Conservation (phyloP, 2,888 invertebrate genomes). For the Amphipyra tragopoginis region DNA sequence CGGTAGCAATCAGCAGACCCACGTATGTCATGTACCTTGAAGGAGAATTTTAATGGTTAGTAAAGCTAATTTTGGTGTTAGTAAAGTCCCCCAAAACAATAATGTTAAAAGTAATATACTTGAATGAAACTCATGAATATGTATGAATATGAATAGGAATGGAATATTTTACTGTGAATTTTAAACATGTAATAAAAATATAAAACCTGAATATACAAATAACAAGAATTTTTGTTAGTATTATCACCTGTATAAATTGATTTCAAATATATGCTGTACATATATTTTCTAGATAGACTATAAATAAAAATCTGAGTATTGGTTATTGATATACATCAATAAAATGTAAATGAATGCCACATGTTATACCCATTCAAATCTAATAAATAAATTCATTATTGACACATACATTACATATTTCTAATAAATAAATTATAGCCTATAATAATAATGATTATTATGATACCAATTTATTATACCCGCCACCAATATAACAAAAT, state of each 20-base stretch:
- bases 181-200: neutral
- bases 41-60: constrained; percentile 35
- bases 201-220: too few species aligned
- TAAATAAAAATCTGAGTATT: too few species aligned
- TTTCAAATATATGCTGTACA: too few species aligned
- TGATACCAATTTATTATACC: constrained; percentile 31
- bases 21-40: constrained; percentile 95
- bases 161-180: neutral
- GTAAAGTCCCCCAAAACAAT: constrained; percentile 16
- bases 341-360: neutral
- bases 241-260: too few species aligned
- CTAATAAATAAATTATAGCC: too few species aligned
- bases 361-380: neutral
- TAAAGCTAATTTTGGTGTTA: neutral
- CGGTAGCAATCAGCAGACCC: constrained; percentile 95
- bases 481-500: constrained; percentile 70
- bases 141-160: neutral
- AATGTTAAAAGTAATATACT: constrained; percentile 2
- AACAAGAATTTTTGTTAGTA: too few species aligned
- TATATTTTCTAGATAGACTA: too few species aligned
- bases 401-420: neutral
- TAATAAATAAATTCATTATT: constrained; percentile 11
- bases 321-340: neutral
- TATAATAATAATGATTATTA: constrained; percentile 3
- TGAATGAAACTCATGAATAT: neutral